Base-by-base conservation (phyloP, 2,113 vertebrate genomes). In the Sander lucioperca region DNA sequence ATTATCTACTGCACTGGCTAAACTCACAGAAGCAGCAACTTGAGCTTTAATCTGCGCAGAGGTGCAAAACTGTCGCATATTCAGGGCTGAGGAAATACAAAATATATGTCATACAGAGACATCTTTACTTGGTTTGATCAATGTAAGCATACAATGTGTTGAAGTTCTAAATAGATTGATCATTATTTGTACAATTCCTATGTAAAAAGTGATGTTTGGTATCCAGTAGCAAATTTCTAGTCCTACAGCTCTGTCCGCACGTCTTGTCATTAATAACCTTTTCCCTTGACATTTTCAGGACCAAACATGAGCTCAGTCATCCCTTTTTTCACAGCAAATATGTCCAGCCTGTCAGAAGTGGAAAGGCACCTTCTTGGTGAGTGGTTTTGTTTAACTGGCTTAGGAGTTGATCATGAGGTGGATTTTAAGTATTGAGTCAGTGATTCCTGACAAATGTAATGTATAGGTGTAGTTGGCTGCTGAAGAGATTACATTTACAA, bases 351-450 rank as follows among this genome's bases (percentile, higher is more conserved):
- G 81, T 91, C 93, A 51, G 93, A 94, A 57, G 56, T 87, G 25
- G 94, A 95, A 79, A 93, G 86, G 81, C 89, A 94, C 48, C 92
- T 96, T 87, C 91, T 94, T 25, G 83, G 95, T 96, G 84, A 94
- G 95, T 92, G 66, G 10, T 21, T 83, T 80, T 73, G 3, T 80
- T 56, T 57, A 66, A 5, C n/a, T 47, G 33, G 36, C 10, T 19
- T 4, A n/a, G 10, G 13, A 36, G 21, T 21, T 53, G 23, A 53
- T 50, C 43, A 39, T 18, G 25, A 33, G 14, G 27, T 48, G 10
- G n/a, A 58, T 53, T 61, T 43, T 8, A 25, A 33, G 7, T 64
- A 36, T 0, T 25, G 30, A 12, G 48, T 54, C 5, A 18, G 12
- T 2, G 65, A 30, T 65, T 66, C 10, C 47, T 62, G 16, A 43